Evolutionary conservation across 2,113 vertebrate species (phyloP), one percentile per base, ranked within the genome.

Genomic region (Hyperopisus bebe): DNA sequence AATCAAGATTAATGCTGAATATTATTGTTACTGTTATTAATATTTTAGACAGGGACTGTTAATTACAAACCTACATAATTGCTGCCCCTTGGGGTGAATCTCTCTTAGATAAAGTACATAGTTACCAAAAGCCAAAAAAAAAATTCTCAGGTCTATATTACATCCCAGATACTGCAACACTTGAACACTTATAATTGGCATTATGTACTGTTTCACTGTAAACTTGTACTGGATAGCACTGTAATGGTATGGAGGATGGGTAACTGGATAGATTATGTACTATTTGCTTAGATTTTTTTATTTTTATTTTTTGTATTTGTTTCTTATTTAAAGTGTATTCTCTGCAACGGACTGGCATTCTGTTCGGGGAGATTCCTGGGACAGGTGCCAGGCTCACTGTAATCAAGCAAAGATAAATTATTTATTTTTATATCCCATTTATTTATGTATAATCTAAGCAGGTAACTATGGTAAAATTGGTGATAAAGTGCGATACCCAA

Each of bases 1-100:
- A 80, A 80, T 80, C 74, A 80, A 80, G 74, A 80, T 80, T 80
- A 80, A 80, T 80, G 74, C 35, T 80, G 62, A 70, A 70, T 70
- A 70, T 70, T 70, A 70, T 70, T 70, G 31, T 42, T 39, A 80
- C 17, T 42, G 74, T 80, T 80, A 42, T 42, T 80, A 80, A 80
- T 80, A 80, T 80, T 80, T 42, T 80, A 35, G 74, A 35, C 70
- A 80, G 74, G 31, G 31, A 80, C 35, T 80, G 74, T 80, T 80
- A 80, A 80, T 80, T 80, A 80, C 39, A 80, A 80, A 80, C 17
- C 31, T 80, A 39, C 74, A 42, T 80, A 42, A 80, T 80, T 80
- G 74, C 31, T 80, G 74, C 35, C 74, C 74, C 74, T 80, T 80
- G 74, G 31, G 74, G 35, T 42, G 35, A 80, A 35, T 80, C 35